Evolutionary conservation across 1,140 invertebrate genomes (phyloP).

Genomic region (Lordiphosa clarofinis): DNA sequence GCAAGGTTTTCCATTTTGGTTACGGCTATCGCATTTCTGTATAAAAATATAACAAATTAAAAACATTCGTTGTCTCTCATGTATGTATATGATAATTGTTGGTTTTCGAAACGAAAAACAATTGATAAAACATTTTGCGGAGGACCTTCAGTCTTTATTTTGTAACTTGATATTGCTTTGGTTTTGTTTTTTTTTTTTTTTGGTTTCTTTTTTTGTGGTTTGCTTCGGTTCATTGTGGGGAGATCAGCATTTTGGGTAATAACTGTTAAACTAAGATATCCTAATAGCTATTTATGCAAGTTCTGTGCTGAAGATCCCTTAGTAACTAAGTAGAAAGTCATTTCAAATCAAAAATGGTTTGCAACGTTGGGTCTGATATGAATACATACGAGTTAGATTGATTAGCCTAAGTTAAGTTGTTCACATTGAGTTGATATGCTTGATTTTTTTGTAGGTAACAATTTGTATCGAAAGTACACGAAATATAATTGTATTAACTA

Average conservation of each 20-base stretch:
- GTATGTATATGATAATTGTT: slow-evolving; percentile 39
- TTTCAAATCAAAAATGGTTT: slow-evolving; percentile 10
- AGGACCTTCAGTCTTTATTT: slow-evolving; percentile 74
- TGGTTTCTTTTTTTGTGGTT: slow-evolving; percentile 35
- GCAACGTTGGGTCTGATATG: slow-evolving; percentile 19
- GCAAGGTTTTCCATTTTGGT: slow-evolving; percentile 17
- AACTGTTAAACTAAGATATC: slow-evolving; percentile 25
- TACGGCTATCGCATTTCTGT: slow-evolving; percentile 39
- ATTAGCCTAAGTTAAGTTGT: slow-evolving; percentile 31
- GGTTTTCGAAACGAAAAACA: slow-evolving; percentile 45
- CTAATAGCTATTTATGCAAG: slow-evolving; percentile 32
- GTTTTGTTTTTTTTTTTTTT: slow-evolving; percentile 37
- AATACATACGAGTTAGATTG: slow-evolving; percentile 14
- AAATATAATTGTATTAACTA: slow-evolving; percentile 16
- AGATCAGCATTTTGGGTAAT: slow-evolving; percentile 35
- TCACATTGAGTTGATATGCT: slow-evolving; percentile 52
- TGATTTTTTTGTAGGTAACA: slow-evolving; percentile 23
- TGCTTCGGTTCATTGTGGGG: slow-evolving; percentile 25
- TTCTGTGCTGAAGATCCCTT: slow-evolving; percentile 66
- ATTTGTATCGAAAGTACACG: slow-evolving; percentile 44
- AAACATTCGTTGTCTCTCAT: slow-evolving; percentile 69
- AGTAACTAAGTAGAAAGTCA: slow-evolving; percentile 36
- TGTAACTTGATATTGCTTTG: slow-evolving; percentile 57
- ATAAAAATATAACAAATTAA: slow-evolving; percentile 76
- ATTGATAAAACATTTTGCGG: slow-evolving; percentile 62